phyloP scores from a whole-genome alignment of 1,140 invertebrate genomes.

The Neocloeon triangulifer region DNA sequence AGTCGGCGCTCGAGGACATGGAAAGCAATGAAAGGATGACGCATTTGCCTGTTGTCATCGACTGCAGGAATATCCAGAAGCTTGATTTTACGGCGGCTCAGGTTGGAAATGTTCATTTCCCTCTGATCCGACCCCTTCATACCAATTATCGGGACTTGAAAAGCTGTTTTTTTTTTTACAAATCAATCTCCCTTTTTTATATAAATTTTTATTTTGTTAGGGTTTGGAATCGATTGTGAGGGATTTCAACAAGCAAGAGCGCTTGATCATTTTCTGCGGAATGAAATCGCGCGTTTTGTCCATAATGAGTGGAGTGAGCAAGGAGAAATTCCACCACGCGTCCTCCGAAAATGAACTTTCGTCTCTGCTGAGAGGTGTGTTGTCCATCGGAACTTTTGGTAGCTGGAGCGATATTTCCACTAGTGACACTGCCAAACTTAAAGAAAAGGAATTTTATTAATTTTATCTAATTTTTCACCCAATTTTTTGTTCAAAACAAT shows the following conservation, averaged over 20 bases:
- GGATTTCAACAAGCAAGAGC: constrained; percentile 12
- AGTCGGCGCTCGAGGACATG: constrained; percentile 11
- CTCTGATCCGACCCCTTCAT: constrained; percentile 1
- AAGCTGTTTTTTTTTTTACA: constrained; percentile 5
- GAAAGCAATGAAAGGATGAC: constrained; percentile 8
- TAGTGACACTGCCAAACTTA: no score
- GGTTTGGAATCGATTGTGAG: constrained; percentile 11
- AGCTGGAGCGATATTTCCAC: no score
- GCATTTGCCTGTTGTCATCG: constrained; percentile 21
- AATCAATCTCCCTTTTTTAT: constrained; percentile 4
- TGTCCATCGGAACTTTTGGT: no score
- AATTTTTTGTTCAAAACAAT: no score
- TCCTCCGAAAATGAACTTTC: no score
- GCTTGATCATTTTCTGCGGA: constrained; percentile 11
- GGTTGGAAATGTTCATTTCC: constrained; percentile 15
- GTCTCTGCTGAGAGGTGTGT: no score
- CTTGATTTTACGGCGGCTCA: constrained; percentile 31
- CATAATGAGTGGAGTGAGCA: no score
- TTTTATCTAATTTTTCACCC: no score
- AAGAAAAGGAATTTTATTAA: no score
- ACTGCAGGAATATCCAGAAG: constrained; percentile 24
- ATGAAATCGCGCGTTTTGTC: no score
- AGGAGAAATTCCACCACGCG: no score
- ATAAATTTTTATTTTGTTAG: no score
- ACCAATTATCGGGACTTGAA: not conserved